These are phyloP conservation scores for Drosophila parthenogenetica DNA, from an alignment of 2,888 invertebrate genomes.

Conservation along the genomic window DNA sequence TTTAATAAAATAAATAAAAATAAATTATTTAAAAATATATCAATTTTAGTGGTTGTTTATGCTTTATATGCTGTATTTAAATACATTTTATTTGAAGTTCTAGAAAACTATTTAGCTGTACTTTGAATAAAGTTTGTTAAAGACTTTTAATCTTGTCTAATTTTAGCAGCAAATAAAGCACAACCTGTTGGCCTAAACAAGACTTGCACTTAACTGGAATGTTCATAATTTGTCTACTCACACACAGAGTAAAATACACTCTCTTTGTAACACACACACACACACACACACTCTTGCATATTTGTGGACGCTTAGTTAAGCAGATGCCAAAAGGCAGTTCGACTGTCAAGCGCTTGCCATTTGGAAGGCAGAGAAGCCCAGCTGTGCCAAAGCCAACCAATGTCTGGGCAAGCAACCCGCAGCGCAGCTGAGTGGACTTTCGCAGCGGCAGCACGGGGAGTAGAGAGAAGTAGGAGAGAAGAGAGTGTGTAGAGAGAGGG, in stretches of 20 bases:
- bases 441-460: neutral
- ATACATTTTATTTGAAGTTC: no score
- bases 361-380: slow-evolving; percentile 53
- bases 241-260: neutral
- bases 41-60: no score
- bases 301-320: slow-evolving; percentile 4
- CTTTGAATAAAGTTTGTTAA: no score
- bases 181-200: slow-evolving; percentile 24
- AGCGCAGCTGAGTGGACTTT: slow-evolving; percentile 56
- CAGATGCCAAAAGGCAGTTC: slow-evolving; percentile 48
- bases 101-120: no score
- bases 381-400: slow-evolving; percentile 67
- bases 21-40: no score
- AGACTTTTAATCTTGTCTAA: neutral
- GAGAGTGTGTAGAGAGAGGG: neutral
- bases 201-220: slow-evolving; percentile 8
- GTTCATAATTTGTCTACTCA: slow-evolving; percentile 46
- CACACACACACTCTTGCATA: neutral
- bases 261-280: neutral
- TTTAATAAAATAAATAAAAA: no score
- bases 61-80: no score
- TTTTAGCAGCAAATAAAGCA: no score
- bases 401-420: slow-evolving; percentile 59
- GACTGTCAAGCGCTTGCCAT: slow-evolving; percentile 35
- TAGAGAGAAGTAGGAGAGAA: neutral